These are phyloP conservation scores for Diachasma alloeum DNA, from an alignment of 1,140 invertebrate genomes.

Conservation along the genomic window DNA sequence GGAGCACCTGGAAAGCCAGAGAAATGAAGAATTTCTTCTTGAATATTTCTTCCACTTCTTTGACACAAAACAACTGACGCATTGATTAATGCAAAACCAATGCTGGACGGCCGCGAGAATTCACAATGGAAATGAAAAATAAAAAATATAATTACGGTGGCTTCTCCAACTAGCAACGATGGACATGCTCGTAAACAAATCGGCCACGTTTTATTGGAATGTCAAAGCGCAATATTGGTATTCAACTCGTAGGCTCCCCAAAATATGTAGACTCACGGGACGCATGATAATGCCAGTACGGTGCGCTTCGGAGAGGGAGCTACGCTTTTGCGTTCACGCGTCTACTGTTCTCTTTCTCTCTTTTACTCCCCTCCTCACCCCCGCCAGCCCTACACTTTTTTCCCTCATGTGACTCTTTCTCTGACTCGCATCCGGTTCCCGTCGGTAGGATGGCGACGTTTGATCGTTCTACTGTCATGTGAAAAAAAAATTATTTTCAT, in stretches of 20 bases:
- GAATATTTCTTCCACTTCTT: too few species aligned
- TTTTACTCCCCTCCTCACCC: slow-evolving; percentile 38
- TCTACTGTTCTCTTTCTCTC: slow-evolving; percentile 42
- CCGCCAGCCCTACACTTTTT: not conserved
- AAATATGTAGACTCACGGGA: slow-evolving; percentile 64
- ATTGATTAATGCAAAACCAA: not conserved
- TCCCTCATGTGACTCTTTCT: slow-evolving; percentile 32
- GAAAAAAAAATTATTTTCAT: not conserved
- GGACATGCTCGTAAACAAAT: slow-evolving; percentile 66
- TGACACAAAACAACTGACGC: not conserved
- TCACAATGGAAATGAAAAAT: not conserved
- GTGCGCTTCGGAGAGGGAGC: slow-evolving; percentile 7
- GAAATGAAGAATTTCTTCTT: not conserved
- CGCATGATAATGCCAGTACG: slow-evolving; percentile 61
- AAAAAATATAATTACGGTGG: not conserved
- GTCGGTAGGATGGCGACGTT: slow-evolving; percentile 13
- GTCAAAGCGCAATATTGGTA: slow-evolving; percentile 66
- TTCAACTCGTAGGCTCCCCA: slow-evolving; percentile 61
- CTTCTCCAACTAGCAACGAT: slow-evolving; percentile 17
- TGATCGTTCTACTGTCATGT: not conserved
- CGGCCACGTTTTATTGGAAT: slow-evolving; percentile 66
- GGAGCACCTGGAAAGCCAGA: slow-evolving; percentile 10
- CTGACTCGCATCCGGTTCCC: slow-evolving; percentile 63
- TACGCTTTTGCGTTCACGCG: slow-evolving; percentile 18
- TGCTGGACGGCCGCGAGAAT: not conserved